Evolutionary conservation across 2,888 invertebrate genomes (phyloP).

Genomic region (Rhabditoides inermis): DNA sequence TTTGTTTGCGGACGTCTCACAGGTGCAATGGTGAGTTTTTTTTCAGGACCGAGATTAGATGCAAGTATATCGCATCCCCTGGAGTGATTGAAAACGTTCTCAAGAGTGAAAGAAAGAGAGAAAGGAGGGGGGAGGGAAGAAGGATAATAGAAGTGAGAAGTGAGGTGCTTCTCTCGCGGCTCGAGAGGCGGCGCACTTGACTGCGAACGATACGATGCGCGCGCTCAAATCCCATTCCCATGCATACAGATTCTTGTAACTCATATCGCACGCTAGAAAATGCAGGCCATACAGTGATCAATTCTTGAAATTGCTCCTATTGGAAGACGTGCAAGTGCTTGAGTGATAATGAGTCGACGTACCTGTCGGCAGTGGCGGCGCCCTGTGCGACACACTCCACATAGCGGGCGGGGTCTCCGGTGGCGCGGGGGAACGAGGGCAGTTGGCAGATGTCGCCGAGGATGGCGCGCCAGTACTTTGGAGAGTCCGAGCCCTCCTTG

Average conservation of each 20-base stretch:
- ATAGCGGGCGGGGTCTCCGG: conserved; percentile 43
- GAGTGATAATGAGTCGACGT: neutral
- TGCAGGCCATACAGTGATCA: neutral
- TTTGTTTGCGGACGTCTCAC: neutral
- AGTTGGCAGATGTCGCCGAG: conserved; percentile 51
- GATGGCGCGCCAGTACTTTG: conserved; percentile 47
- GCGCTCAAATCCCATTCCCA: too few relatives aligned
- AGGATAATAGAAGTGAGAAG: neutral
- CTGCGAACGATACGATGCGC: too few relatives aligned
- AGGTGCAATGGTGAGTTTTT: too few relatives aligned
- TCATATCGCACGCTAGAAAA: too few relatives aligned
- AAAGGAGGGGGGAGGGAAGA: neutral
- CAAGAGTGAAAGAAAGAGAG: neutral
- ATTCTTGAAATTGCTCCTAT: neutral
- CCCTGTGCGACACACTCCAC: conserved; percentile 48
- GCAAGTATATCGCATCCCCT: too few relatives aligned
- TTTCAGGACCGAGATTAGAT: too few relatives aligned
- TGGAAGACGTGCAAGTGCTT: neutral
- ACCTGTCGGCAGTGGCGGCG: conserved; percentile 41
- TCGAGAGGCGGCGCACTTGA: too few relatives aligned
- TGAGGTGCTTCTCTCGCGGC: too few relatives aligned
- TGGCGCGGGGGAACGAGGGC: conserved; percentile 46
- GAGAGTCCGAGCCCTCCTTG: conserved; percentile 36
- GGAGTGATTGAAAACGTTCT: neutral
- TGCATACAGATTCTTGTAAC: too few relatives aligned